Evolutionary conservation across 2,888 invertebrate genomes (phyloP).

Genomic region (Allacma fusca): DNA sequence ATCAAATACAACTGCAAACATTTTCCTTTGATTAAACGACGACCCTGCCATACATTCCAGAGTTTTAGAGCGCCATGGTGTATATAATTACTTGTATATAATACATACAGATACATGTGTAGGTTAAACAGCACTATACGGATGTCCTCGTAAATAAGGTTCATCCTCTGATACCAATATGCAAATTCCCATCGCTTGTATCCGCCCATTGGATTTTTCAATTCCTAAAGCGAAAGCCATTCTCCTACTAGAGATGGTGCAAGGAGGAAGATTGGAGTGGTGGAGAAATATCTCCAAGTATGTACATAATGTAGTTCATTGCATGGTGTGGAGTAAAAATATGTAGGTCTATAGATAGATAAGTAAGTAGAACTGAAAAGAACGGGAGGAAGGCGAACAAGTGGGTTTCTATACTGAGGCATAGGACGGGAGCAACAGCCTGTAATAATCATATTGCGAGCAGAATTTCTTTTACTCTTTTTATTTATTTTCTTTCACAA

Average conservation of each 20-base stretch:
- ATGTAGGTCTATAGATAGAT: not conserved
- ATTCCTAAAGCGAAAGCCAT: not conserved
- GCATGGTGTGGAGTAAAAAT: not conserved
- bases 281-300: not conserved
- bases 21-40: not conserved
- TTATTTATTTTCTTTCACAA: too few relatives aligned
- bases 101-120: not conserved
- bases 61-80: too few relatives aligned
- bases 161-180: too few relatives aligned
- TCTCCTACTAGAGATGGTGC: not conserved
- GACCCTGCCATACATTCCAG: not conserved
- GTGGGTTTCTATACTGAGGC: not conserved
- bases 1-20: slow-evolving; percentile 24
- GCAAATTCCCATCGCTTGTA: too few relatives aligned
- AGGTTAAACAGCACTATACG: too few relatives aligned
- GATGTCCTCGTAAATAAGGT: too few relatives aligned
- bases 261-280: not conserved
- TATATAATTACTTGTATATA: not conserved
- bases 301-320: not conserved
- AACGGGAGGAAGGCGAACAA: not conserved
- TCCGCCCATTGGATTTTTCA: too few relatives aligned
- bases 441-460: too few relatives aligned
- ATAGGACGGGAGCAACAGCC: too few relatives aligned
- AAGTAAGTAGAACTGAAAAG: not conserved
- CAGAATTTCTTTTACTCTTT: too few relatives aligned